These are phyloP conservation scores for Platyura marginata DNA, from an alignment of 1,140 invertebrate species.

Conservation along the genomic window DNA sequence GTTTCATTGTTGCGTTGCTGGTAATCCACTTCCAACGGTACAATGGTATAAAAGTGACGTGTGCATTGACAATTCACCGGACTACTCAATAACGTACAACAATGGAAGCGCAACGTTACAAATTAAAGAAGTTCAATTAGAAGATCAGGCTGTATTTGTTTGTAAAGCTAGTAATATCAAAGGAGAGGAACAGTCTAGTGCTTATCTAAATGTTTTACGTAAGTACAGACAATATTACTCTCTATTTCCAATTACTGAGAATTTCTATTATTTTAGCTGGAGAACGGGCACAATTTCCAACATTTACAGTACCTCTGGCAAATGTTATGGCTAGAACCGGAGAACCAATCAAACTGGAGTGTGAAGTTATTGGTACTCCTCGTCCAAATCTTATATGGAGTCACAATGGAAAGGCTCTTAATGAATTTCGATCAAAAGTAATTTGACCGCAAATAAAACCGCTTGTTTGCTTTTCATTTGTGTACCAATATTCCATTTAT, in stretches of 20 bases:
- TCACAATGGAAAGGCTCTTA: slow-evolving; percentile 41
- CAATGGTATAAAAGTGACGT: slow-evolving; percentile 54
- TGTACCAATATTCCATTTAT: slow-evolving; percentile 9
- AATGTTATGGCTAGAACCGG: slow-evolving; percentile 44
- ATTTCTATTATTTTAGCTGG: slow-evolving; percentile 22
- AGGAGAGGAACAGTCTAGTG: slow-evolving; percentile 51
- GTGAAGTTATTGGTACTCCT: slow-evolving; percentile 54
- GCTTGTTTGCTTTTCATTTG: too few species aligned
- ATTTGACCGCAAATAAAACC: too few species aligned
- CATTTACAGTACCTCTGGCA: slow-evolving; percentile 42
- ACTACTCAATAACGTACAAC: slow-evolving; percentile 43
- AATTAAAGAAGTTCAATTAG: slow-evolving; percentile 41
- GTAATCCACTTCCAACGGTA: slow-evolving; percentile 58
- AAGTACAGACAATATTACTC: background rate
- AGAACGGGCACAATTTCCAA: slow-evolving; percentile 41
- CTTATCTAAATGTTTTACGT: slow-evolving; percentile 36
- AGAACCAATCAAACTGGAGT: slow-evolving; percentile 44
- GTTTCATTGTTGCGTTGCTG: slow-evolving; percentile 51
- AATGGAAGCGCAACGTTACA: slow-evolving; percentile 53
- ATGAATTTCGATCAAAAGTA: too few species aligned
- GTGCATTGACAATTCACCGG: slow-evolving; percentile 32
- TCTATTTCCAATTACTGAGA: background rate
- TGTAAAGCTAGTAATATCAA: slow-evolving; percentile 51
- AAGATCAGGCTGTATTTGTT: slow-evolving; percentile 46
- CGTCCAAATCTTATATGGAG: slow-evolving; percentile 44